These are phyloP conservation scores for Ericerus pela DNA, from an alignment of 1,140 invertebrate genomes.

Conservation along the genomic window DNA sequence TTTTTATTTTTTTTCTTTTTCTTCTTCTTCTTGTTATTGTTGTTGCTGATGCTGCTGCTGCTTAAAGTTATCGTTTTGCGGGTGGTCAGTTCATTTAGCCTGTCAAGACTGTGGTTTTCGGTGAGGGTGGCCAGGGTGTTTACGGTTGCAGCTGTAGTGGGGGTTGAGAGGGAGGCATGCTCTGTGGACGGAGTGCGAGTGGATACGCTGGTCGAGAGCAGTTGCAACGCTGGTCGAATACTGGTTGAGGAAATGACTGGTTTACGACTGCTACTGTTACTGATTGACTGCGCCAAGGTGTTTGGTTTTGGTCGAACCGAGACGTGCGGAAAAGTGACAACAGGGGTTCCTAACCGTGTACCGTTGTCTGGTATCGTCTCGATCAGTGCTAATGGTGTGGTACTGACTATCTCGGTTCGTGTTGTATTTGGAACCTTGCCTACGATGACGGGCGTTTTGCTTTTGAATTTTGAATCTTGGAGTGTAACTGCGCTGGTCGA, in stretches of 20 bases:
- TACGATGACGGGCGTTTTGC: slow-evolving; percentile 25
- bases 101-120: slow-evolving; percentile 17
- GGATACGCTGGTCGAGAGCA: slow-evolving; percentile 17
- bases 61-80: slow-evolving; percentile 18
- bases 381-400: slow-evolving; percentile 15
- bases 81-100: slow-evolving; percentile 15
- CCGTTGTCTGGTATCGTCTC: slow-evolving; percentile 14
- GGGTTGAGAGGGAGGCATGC: neutral
- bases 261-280: slow-evolving; percentile 17
- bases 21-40: too few relatives aligned
- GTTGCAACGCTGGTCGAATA: slow-evolving; percentile 23
- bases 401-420: slow-evolving; percentile 15
- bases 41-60: too few relatives aligned
- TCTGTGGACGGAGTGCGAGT: slow-evolving; percentile 3
- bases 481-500: slow-evolving; percentile 17
- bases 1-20: slow-evolving; percentile 34
- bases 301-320: slow-evolving; percentile 15
- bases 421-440: slow-evolving; percentile 23
- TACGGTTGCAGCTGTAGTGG: neutral
- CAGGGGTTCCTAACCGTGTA: slow-evolving; percentile 19
- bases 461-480: slow-evolving; percentile 27
- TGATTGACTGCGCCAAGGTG: too few relatives aligned
- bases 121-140: slow-evolving; percentile 3
- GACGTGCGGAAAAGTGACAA: slow-evolving; percentile 20
- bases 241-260: slow-evolving; percentile 20